phyloP scores from a whole-genome alignment of 2,888 invertebrate genomes.

The Suillia variegata region DNA sequence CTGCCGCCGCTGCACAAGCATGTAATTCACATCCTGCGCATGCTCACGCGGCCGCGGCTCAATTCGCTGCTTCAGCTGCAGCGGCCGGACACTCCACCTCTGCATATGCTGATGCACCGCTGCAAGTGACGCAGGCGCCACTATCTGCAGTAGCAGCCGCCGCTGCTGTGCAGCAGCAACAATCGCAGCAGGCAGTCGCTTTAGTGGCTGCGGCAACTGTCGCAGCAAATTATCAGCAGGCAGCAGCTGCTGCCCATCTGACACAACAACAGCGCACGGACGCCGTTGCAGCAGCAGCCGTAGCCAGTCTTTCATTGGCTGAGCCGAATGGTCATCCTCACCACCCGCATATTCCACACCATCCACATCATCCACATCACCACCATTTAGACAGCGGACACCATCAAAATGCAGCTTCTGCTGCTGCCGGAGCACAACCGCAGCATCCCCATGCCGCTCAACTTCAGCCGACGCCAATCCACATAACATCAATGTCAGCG shows the following conservation, averaged over 20 bases:
- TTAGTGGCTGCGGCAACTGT: constrained; percentile 42
- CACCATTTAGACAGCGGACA: constrained; percentile 25
- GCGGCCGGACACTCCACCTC: constrained; percentile 33
- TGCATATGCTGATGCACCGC: constrained; percentile 35
- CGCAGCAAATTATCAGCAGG: constrained; percentile 52
- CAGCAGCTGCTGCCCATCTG: constrained; percentile 44
- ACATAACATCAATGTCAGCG: constrained; percentile 62
- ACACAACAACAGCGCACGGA: constrained; percentile 53
- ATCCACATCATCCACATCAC: constrained; percentile 26
- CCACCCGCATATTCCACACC: constrained; percentile 26
- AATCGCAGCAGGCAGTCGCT: constrained; percentile 47
- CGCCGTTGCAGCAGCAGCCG: constrained; percentile 46
- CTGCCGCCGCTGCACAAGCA: too few species aligned
- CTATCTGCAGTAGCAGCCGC: constrained; percentile 42
- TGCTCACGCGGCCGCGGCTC: constrained; percentile 19
- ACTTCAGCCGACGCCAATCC: constrained; percentile 50
- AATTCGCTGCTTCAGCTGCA: constrained; percentile 32
- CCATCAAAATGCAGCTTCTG: constrained; percentile 31
- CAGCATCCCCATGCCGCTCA: constrained; percentile 55
- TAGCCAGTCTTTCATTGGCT: constrained; percentile 50
- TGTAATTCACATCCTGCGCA: constrained; percentile 44
- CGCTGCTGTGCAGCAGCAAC: constrained; percentile 44
- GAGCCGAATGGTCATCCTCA: constrained; percentile 38
- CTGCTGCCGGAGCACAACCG: constrained; percentile 46
- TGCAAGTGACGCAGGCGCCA: constrained; percentile 54